Conservation (phyloP, 2,113 vertebrate species). For the Mungos mungo region DNA sequence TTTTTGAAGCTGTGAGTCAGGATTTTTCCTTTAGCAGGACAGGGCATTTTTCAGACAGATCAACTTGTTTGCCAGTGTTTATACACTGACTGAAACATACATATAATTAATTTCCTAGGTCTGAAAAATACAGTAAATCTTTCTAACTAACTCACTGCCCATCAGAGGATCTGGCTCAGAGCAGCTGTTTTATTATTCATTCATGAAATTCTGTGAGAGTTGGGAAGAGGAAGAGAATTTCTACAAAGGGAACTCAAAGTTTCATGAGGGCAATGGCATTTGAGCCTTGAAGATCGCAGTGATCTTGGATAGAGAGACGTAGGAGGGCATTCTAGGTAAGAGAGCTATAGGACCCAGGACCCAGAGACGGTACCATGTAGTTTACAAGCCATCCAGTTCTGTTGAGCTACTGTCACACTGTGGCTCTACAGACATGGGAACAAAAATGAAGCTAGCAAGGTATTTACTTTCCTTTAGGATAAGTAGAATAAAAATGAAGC, state of each 20-base stretch:
- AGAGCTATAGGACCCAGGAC: background rate
- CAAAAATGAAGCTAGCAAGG: background rate
- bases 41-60: background rate
- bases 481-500: background rate
- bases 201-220: background rate
- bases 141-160: background rate
- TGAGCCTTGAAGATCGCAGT: background rate
- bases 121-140: background rate
- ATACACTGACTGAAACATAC: background rate
- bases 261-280: background rate
- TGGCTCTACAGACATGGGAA: background rate
- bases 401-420: background rate
- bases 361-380: background rate
- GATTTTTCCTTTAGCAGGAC: background rate
- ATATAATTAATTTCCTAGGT: background rate
- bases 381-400: background rate
- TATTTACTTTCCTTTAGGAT: background rate
- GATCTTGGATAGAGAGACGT: background rate
- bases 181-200: background rate
- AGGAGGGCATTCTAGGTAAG: background rate
- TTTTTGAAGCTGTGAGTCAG: conserved; percentile 14
- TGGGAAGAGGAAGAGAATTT: background rate
- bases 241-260: background rate
- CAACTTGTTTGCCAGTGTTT: background rate
- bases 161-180: background rate